Conservation (phyloP, 1,140 invertebrate genomes). For the Wasmannia auropunctata region DNA sequence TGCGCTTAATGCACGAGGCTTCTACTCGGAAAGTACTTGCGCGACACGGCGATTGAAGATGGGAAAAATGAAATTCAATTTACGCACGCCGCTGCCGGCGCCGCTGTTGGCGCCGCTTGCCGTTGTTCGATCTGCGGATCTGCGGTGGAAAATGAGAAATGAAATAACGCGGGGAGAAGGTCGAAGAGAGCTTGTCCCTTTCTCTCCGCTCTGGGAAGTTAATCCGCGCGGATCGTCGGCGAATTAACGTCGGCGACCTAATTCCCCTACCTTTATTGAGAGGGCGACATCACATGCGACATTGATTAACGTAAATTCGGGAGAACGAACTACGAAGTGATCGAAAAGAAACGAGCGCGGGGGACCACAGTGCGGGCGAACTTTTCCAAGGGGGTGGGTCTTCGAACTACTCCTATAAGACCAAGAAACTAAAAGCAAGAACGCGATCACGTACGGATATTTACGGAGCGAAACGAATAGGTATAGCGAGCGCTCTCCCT, state of each 20-base stretch:
- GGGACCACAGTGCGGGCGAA: neutral
- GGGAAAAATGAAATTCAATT: slow-evolving; percentile 42
- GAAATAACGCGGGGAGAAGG: slow-evolving; percentile 3
- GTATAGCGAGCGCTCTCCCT: neutral
- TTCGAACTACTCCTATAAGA: too few species aligned
- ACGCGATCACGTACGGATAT: neutral
- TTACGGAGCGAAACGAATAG: neutral
- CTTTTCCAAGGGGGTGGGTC: neutral
- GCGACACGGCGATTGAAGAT: slow-evolving; percentile 12
- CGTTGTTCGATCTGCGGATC: slow-evolving; percentile 29
- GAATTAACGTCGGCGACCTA: slow-evolving; percentile 21
- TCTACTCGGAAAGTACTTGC: neutral
- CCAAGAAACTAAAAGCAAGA: neutral
- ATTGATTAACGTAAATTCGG: slow-evolving; percentile 2
- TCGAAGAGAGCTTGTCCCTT: neutral
- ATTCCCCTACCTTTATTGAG: slow-evolving; percentile 26
- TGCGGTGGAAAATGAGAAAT: slow-evolving; percentile 23
- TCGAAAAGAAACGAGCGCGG: neutral
- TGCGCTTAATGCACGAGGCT: neutral
- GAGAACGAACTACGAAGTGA: neutral
- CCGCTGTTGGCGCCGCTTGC: neutral
- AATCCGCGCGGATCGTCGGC: slow-evolving; percentile 10
- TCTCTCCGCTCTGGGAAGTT: slow-evolving; percentile 1
- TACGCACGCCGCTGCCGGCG: neutral
- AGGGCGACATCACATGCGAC: neutral